These are phyloP conservation scores for Regulus satrapa DNA, from an alignment of 2,113 vertebrate species.

Conservation along the genomic window DNA sequence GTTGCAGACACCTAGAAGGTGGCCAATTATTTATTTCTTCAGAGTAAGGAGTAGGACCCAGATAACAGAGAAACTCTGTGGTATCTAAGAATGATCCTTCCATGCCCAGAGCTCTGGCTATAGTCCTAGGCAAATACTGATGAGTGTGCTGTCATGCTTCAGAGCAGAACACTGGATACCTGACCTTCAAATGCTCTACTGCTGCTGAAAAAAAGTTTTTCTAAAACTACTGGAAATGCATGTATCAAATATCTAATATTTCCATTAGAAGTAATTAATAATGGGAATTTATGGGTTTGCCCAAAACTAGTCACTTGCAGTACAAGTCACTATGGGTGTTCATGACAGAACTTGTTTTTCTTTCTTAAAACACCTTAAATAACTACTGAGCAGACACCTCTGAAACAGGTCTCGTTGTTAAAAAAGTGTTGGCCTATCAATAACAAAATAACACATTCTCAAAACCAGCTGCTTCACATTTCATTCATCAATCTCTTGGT, in stretches of 20 bases:
- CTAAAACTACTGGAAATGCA: background rate
- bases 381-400: background rate
- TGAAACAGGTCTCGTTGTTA: background rate
- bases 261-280: background rate
- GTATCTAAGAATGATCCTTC: background rate
- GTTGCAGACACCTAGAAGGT: background rate
- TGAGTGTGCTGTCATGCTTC: background rate
- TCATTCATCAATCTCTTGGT: slow-evolving; percentile 22
- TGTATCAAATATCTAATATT: background rate
- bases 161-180: background rate
- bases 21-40: background rate
- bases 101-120: background rate
- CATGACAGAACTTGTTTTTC: background rate
- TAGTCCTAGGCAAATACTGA: background rate
- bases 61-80: background rate
- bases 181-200: background rate
- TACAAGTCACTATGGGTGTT: background rate
- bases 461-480: slow-evolving; percentile 25
- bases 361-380: background rate
- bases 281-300: background rate
- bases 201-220: background rate
- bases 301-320: background rate
- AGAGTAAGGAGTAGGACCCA: background rate
- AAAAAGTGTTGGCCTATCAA: background rate
- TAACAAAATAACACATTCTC: slow-evolving; percentile 9